Evolutionary conservation across 37 sponge, comb jelly and placozoan species (phyloP), one percentile per base, ranked within the genome.

Genomic region (Beroe forskalii): DNA sequence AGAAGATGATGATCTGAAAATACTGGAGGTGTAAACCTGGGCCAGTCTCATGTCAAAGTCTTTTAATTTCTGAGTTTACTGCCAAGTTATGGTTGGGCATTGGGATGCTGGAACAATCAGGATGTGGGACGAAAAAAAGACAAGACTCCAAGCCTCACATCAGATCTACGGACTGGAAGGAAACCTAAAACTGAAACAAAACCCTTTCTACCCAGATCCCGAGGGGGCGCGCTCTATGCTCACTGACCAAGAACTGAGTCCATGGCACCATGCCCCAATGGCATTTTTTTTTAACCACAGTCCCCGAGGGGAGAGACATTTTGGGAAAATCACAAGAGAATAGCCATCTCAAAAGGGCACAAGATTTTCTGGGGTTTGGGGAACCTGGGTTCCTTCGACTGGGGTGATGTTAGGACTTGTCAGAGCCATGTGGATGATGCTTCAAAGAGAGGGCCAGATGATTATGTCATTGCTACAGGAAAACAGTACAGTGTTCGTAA

Each of bases 321-420:
- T 95, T 95, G 42, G 96, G 8, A 96, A 96, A 62, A 93, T 96
- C 30, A 93, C 95, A 32, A 60, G 96, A 9, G 93, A 27, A 95
- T 95, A 0, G 89, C 41, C 35, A 27, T 43, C 41, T 80, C 60
- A 0, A 8, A 14, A 30, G 33, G 31, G 35, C 89, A 61, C 41
- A 30, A 32, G 66, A 75, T 90, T 90, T 94, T 94, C 86, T 96
- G 61, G 39, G 60, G 22, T 90, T 96, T 9, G 96, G 96, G 14
- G 95, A 96, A 41, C 90, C 95, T 31, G 96, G 94, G 61, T 92
- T 95, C 43, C 92, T 94, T 62, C 44, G 96, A 96, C 90, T 96
- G 96, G 96, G 96, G 96, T 27, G 95, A 96, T 93, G 96, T 95
- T 3, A 96, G 91, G 90, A 95, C 95, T 48, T 96, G 96, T 96